phyloP scores from a whole-genome alignment of 2,113 vertebrate species.

The Sakesphorus luctuosus region DNA sequence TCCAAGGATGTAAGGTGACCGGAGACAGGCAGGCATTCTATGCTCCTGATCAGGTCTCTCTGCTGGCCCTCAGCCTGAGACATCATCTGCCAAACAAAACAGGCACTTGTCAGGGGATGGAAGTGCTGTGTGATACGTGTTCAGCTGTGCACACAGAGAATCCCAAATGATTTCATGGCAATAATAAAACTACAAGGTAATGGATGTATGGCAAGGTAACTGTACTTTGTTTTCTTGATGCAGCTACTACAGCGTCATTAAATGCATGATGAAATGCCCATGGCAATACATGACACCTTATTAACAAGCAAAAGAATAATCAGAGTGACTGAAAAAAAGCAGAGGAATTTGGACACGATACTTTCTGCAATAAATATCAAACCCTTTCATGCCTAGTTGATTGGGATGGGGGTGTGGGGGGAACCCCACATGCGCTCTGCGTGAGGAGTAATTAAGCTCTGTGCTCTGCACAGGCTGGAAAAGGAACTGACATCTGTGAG shows the following conservation, averaged over 20 bases:
- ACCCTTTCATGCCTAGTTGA: not conserved
- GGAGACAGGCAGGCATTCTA: conserved; percentile 89
- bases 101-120: not conserved
- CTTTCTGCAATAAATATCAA: not conserved
- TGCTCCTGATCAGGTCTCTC: conserved; percentile 91
- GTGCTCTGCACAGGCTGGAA: not conserved
- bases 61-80: conserved; percentile 94
- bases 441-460: not conserved
- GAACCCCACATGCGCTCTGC: not conserved
- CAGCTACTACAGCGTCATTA: not conserved
- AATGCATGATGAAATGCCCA: not conserved
- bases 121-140: not conserved
- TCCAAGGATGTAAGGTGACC: conserved; percentile 92
- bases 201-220: not conserved
- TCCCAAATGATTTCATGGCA: not conserved
- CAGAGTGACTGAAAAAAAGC: not conserved
- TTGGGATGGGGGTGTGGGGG: fast-evolving
- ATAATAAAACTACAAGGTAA: not conserved
- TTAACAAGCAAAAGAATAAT: not conserved
- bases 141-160: not conserved
- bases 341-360: not conserved
- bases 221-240: not conserved
- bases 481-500: not conserved
- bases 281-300: not conserved
- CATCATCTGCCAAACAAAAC: conserved; percentile 88